These are phyloP conservation scores for Echinarachnius parma DNA, from an alignment of 53 echinoderm and acorn worm genomes.

Conservation along the genomic window DNA sequence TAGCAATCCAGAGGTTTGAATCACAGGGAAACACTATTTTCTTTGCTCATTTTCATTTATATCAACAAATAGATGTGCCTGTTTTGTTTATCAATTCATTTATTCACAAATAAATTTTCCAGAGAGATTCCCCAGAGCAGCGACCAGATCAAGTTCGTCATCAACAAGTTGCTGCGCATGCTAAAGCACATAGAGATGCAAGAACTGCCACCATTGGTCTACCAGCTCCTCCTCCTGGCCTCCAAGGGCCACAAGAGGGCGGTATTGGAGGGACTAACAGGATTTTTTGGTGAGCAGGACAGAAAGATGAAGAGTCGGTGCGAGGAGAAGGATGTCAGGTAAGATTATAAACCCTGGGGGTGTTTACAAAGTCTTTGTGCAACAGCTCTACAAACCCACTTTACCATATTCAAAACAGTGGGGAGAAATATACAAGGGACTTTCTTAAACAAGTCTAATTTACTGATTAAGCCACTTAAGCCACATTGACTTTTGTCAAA, in stretches of 20 bases:
- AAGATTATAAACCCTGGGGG: not conserved
- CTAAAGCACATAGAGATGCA: conserved; percentile 71
- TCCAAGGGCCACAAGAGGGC: conserved; percentile 77
- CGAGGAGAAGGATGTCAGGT: not conserved
- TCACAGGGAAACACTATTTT: too few species aligned
- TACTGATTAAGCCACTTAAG: too few species aligned
- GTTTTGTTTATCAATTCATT: too few species aligned
- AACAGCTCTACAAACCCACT: too few species aligned
- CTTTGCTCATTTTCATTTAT: too few species aligned
- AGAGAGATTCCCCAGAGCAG: conserved; percentile 75
- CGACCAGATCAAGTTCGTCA: conserved; percentile 79
- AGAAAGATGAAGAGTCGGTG: not conserved
- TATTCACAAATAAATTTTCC: too few species aligned
- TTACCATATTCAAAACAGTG: too few species aligned
- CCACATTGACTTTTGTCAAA: too few species aligned
- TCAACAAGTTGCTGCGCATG: conserved; percentile 74
- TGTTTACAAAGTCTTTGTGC: not conserved
- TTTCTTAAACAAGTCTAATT: too few species aligned
- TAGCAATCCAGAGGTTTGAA: too few species aligned
- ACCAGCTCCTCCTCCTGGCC: conserved; percentile 81
- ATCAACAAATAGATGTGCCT: too few species aligned
- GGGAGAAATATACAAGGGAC: too few species aligned
- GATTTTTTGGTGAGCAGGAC: not conserved
- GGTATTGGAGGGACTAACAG: conserved; percentile 33
- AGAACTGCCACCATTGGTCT: conserved; percentile 83